Percentiles rank a stretch among this genome's conserved stretches.
Conservation (phyloP, 2,113 vertebrate species). For the Odobenus rosmarus region DNA sequence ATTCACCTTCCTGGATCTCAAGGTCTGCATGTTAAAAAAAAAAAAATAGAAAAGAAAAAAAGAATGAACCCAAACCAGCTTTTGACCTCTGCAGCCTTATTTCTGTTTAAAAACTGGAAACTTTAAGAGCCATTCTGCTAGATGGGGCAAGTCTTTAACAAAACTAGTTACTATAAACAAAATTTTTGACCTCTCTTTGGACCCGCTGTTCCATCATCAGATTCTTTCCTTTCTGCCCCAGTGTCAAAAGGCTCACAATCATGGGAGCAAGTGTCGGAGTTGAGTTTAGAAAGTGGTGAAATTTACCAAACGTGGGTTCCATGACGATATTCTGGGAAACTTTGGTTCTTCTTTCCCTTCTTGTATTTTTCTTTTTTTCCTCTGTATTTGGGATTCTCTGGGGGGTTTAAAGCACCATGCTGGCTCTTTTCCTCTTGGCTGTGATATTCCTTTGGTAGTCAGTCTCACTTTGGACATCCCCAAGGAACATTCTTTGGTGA, state of each 20-base stretch:
- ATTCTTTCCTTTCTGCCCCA: background rate
- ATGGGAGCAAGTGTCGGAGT: background rate
- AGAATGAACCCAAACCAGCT: background rate
- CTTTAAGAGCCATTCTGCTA: background rate
- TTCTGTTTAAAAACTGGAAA: constrained; percentile 21
- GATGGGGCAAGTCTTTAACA: background rate
- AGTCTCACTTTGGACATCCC: background rate
- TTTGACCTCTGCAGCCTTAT: background rate
- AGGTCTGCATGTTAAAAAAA: background rate
- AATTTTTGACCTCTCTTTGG: background rate
- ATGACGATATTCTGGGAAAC: background rate
- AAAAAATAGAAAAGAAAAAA: background rate
- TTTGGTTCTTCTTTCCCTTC: background rate
- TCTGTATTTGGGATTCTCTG: background rate
- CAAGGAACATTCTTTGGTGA: background rate
- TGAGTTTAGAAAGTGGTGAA: background rate
- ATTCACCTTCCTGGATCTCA: background rate
- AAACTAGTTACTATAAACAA: background rate
- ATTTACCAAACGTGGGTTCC: background rate
- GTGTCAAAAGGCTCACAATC: background rate
- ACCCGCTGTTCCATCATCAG: background rate
- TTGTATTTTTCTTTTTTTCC: background rate
- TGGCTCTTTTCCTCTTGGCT: background rate
- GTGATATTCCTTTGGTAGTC: background rate
- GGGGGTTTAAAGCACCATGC: background rate